Conservation (phyloP, 2,113 vertebrate species). For the Pogonocichla stellata region DNA sequence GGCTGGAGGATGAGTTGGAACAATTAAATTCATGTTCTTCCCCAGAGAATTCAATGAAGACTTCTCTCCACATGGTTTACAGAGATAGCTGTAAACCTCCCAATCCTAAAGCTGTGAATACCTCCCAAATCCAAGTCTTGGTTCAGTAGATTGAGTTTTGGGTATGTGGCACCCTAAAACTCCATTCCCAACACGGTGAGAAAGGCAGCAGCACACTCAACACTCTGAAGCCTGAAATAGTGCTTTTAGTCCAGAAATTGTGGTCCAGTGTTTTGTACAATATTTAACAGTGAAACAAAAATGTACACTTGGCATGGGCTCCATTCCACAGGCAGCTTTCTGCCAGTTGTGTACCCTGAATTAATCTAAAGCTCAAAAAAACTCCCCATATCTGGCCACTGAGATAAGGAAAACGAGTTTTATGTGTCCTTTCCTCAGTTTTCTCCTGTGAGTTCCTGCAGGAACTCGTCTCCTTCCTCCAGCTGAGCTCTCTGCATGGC, state of each 20-base stretch:
- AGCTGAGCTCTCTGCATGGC: background rate
- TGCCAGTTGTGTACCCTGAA: background rate
- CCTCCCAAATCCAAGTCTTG: background rate
- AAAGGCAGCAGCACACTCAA: background rate
- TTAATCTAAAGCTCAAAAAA: background rate
- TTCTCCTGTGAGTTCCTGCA: background rate
- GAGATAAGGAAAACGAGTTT: background rate
- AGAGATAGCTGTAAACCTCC: background rate
- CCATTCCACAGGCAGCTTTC: background rate
- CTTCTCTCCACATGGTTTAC: background rate
- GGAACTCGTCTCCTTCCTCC: background rate
- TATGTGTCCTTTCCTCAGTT: background rate
- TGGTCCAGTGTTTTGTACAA: background rate
- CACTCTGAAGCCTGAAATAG: background rate
- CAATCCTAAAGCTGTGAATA: fast-evolving
- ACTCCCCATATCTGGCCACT: background rate
- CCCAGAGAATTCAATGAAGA: background rate
- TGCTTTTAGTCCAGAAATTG: background rate
- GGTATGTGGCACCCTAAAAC: background rate
- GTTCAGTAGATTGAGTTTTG: background rate
- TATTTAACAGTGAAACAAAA: background rate
- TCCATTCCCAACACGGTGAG: background rate
- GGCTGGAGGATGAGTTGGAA: background rate
- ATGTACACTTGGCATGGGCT: background rate
- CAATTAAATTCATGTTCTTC: background rate